These are phyloP conservation scores for Vulpes ferrilata DNA, from an alignment of 2,113 vertebrate genomes.

Conservation along the genomic window DNA sequence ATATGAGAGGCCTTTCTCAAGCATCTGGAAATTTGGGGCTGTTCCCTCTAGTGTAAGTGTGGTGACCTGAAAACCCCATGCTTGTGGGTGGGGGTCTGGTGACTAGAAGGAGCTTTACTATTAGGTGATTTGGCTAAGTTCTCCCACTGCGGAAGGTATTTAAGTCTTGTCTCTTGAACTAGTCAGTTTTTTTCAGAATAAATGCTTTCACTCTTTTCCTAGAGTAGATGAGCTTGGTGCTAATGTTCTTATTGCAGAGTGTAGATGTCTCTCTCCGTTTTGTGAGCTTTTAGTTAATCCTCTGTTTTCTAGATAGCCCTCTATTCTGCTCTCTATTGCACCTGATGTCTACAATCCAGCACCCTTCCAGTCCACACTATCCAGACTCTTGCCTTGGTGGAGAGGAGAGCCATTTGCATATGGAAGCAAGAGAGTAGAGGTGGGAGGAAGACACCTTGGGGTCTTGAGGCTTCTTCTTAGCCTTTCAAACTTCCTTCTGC, in stretches of 20 bases:
- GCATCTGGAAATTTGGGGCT: neutral
- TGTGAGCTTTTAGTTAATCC: neutral
- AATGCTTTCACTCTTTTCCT: neutral
- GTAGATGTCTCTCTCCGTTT: neutral
- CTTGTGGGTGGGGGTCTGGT: neutral
- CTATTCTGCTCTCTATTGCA: neutral
- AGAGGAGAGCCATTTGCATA: accelerated
- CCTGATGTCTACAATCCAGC: neutral
- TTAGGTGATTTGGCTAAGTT: neutral
- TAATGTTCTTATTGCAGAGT: neutral
- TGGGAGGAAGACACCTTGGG: neutral
- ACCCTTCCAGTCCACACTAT: neutral
- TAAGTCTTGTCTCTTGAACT: neutral
- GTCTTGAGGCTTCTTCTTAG: neutral
- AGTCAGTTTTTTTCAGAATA: neutral
- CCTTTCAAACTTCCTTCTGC: neutral
- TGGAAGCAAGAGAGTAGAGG: neutral
- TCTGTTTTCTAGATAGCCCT: neutral
- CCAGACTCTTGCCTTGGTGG: neutral
- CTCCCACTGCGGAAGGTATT: neutral
- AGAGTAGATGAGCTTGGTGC: neutral
- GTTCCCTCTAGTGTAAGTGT: neutral
- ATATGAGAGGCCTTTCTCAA: neutral
- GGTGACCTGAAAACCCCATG: neutral
- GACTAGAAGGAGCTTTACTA: neutral